Evolutionary conservation across 1,140 invertebrate species (phyloP), one percentile per base, ranked within the genome.

Genomic region (Pseudachorutes palmiensis): DNA sequence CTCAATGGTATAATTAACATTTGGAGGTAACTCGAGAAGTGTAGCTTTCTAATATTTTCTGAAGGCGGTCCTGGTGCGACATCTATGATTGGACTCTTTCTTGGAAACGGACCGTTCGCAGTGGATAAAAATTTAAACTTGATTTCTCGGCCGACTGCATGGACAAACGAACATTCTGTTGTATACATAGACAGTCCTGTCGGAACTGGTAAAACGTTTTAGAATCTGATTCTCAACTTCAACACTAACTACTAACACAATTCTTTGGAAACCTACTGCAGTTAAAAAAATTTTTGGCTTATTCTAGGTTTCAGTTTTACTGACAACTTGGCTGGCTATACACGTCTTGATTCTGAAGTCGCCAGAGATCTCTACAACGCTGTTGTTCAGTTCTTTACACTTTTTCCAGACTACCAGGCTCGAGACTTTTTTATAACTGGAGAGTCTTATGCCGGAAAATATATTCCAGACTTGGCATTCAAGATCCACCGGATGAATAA

Each of bases 381-480:
- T 22, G 67, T 80, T 51, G 68, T 62, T 2, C 79, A 80, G 69
- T 80, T 80, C 66, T 80, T 79, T 70, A 69, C 74, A 55, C 66
- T 79, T 3, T 80, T 77, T 65, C 68, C 75, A 57, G 70, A 78
- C 61, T 74, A 68, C 51, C 71, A 76, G 67, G 65, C 72, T 16
- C 76, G 75, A 70, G 75, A 76, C 22, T 79, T 80, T 66, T 80
- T 78, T 73, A 72, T 76, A 22, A 79, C 79, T 59, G 79, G 79
- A 55, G 78, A 80, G 60, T 76, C 75, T 14, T 76, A 73, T 59
- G 75, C 74, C 73, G 74, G 80, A 12, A 88, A 22, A 57, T 91
- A 91, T 80, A 85, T 91, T 0, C 89, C 89, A 19, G 85, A 87
- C 0, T 75, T 90, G 12, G 85, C 84, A 0, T 84, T 89, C 74